These are phyloP conservation scores for Catharus minimus DNA, from an alignment of 2,113 vertebrate species.

Conservation along the genomic window DNA sequence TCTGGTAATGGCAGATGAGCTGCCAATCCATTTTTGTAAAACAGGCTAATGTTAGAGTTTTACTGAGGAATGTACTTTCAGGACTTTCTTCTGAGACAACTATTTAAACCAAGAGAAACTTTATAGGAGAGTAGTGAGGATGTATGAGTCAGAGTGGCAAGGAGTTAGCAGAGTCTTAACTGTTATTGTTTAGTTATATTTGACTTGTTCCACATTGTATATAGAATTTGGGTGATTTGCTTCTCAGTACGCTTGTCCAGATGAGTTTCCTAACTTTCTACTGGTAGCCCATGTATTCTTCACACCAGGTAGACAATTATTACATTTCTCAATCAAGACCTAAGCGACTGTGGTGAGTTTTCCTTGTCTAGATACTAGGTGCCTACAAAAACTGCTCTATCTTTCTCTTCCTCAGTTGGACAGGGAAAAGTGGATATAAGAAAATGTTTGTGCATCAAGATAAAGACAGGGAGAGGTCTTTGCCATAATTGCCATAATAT, in stretches of 20 bases:
- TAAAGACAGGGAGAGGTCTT: not conserved
- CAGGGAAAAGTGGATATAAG: not conserved
- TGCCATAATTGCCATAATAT: not conserved
- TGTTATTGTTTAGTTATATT: not conserved
- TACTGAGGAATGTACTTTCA: not conserved
- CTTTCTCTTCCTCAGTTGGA: not conserved
- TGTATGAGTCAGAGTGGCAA: not conserved
- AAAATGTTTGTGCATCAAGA: not conserved
- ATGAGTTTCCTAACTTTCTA: not conserved
- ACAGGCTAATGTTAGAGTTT: not conserved
- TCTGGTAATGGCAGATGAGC: not conserved
- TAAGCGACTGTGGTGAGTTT: not conserved
- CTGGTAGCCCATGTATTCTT: accelerated
- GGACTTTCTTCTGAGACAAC: not conserved
- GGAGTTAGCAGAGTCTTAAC: not conserved
- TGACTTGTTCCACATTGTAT: not conserved
- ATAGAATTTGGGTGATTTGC: not conserved
- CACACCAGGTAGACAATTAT: not conserved
- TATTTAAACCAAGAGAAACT: not conserved
- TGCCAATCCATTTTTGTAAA: not conserved
- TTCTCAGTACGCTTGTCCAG: not conserved
- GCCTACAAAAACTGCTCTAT: not conserved
- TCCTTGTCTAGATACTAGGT: not conserved
- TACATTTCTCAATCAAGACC: not conserved
- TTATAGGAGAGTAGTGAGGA: not conserved